phyloP scores from a whole-genome alignment of 2,888 invertebrate species.

The Strigamia maritima region DNA sequence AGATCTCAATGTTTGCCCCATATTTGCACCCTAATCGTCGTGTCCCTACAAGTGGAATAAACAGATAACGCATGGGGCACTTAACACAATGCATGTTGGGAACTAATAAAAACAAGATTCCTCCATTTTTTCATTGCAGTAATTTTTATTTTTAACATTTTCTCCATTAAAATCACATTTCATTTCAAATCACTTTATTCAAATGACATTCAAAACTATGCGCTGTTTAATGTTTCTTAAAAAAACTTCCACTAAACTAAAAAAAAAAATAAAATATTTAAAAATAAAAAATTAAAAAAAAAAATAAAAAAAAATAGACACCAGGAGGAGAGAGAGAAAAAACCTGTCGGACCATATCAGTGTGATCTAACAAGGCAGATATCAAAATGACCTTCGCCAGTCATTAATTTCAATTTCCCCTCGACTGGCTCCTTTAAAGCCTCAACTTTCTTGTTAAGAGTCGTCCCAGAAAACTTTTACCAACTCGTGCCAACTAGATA shows the following conservation, averaged over 20 bases:
- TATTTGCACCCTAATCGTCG: too few relatives aligned
- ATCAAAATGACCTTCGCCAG: constrained; percentile 6
- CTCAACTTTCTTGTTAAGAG: neutral
- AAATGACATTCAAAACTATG: neutral
- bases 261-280: neutral
- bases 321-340: too few relatives aligned
- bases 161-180: neutral
- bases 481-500: constrained; percentile 19
- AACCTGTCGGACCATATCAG: neutral
- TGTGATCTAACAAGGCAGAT: neutral
- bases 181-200: neutral
- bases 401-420: constrained; percentile 5
- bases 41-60: too few relatives aligned
- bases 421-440: constrained; percentile 2
- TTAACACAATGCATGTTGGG: too few relatives aligned
- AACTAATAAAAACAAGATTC: too few relatives aligned
- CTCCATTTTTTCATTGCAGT: too few relatives aligned
- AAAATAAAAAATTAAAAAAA: neutral
- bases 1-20: too few relatives aligned
- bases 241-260: neutral
- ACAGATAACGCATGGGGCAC: too few relatives aligned
- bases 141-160: too few relatives aligned
- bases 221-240: neutral
- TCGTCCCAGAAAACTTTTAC: neutral
- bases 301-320: neutral